Evolutionary conservation across 2,113 vertebrate species (phyloP), one percentile per base, ranked within the genome.

Genomic region (Brachypodius melanocephalos): DNA sequence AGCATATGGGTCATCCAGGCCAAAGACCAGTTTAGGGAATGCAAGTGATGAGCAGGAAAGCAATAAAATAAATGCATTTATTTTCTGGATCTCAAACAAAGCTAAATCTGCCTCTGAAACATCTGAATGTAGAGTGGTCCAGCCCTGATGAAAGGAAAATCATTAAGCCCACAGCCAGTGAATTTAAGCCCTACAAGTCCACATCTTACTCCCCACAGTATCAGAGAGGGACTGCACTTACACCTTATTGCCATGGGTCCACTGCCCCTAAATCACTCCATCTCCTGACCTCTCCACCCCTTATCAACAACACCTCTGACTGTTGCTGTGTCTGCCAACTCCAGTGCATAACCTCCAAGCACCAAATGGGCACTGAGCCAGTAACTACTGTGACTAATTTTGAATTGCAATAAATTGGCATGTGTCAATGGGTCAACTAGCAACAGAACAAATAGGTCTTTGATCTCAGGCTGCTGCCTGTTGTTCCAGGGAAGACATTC

Each of bases 301-400:
- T 55, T 32, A 17, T 11, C 85, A 76, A 32, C 0, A 5, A 48
- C 10, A 28, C 46, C 66, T 84, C 81, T 24, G 42, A 54, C 36
- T 85, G 69, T 1, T 15, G 4, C 66, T n/a, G 15, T 21, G 77
- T 78, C 17, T 71, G 49, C 49, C 66, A 93, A 6, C 29, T 65
- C 78, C 71, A 88, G 45, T 5, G 45, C 45, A 69, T 24, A 46
- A 83, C 19, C 72, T 51, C 63, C 48, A 85, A n/a, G 75, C 69
- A 62, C 75, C 49, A 76, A 54, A 12, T 49, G 46, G 74, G 75
- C 71, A 88, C 59, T 54, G 34, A 80, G 75, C 31, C 85, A 93
- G 54, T 58, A 93, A 93, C 61, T 32, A 76, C 84, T 84, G 67
- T 62, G 69, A 81, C 81, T 89, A 73, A 94, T 88, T 88, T 38